phyloP scores from a whole-genome alignment of 2,888 invertebrate species.

The Mycalesis mineus region DNA sequence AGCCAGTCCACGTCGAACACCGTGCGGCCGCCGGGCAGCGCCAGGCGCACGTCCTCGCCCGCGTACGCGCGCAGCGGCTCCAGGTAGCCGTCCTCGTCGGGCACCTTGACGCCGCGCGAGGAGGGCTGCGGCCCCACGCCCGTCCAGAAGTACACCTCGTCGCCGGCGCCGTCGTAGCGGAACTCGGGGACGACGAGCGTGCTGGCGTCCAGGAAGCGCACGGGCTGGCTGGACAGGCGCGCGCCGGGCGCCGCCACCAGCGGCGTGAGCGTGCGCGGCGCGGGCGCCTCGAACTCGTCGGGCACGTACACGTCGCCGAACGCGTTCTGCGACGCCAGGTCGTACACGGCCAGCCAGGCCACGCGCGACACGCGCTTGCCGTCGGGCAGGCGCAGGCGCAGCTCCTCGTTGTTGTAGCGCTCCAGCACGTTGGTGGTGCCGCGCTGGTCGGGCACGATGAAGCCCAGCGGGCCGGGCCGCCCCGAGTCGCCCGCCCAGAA shows the following conservation, averaged over 20 bases:
- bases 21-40: conserved; percentile 88
- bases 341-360: conserved; percentile 94
- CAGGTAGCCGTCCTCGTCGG: conserved; percentile 72
- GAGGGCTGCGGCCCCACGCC: conserved; percentile 93
- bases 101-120: conserved; percentile 82
- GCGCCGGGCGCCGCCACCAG: conserved; percentile 46
- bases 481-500: conserved; percentile 95
- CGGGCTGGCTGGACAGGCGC: conserved; percentile 81
- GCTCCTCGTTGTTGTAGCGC: conserved; percentile 91
- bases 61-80: conserved; percentile 86
- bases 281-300: conserved; percentile 92
- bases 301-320: conserved; percentile 94
- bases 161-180: conserved; percentile 86
- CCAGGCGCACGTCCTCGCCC: conserved; percentile 84
- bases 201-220: conserved; percentile 84
- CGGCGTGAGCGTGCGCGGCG: conserved; percentile 76
- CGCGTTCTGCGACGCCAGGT: conserved; percentile 89
- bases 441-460: conserved; percentile 92
- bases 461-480: conserved; percentile 92
- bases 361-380: conserved; percentile 91
- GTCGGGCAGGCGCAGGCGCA: conserved; percentile 89
- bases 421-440: conserved; percentile 92
- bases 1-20: conserved; percentile 92
- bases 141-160: conserved; percentile 90
- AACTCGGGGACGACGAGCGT: conserved; percentile 80